Conservation (phyloP, 2,888 invertebrate species). For the Apamea monoglypha region DNA sequence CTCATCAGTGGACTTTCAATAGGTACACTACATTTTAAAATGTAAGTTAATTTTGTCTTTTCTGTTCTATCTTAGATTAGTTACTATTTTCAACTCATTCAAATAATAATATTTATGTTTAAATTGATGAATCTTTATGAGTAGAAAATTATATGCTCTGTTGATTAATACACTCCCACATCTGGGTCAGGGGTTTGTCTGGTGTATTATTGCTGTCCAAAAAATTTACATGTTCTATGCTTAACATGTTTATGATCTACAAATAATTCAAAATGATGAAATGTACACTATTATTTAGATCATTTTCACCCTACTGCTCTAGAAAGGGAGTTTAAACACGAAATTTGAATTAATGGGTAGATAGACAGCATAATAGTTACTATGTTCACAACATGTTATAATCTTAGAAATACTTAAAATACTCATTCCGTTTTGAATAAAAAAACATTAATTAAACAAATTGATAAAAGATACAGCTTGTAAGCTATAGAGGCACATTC, state of each 20-base stretch:
- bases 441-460: background rate
- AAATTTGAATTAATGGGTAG: background rate
- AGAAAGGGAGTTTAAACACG: background rate
- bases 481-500: background rate
- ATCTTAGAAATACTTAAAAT: background rate
- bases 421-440: background rate
- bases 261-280: background rate
- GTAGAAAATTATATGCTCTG: conserved; percentile 4
- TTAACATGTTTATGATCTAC: background rate
- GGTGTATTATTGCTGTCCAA: background rate
- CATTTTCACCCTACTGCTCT: background rate
- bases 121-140: background rate
- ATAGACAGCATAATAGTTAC: background rate
- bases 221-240: background rate
- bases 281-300: background rate
- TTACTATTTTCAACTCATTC: background rate
- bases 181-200: conserved; percentile 22
- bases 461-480: background rate
- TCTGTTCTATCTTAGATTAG: background rate
- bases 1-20: conserved; percentile 63
- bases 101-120: background rate
- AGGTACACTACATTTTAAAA: conserved; percentile 31
- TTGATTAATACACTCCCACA: background rate
- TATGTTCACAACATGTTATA: background rate
- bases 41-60: conserved; percentile 14